Base-by-base conservation (phyloP, 2,797 vertebrate species). In the Enteromius paludinosus region DNA sequence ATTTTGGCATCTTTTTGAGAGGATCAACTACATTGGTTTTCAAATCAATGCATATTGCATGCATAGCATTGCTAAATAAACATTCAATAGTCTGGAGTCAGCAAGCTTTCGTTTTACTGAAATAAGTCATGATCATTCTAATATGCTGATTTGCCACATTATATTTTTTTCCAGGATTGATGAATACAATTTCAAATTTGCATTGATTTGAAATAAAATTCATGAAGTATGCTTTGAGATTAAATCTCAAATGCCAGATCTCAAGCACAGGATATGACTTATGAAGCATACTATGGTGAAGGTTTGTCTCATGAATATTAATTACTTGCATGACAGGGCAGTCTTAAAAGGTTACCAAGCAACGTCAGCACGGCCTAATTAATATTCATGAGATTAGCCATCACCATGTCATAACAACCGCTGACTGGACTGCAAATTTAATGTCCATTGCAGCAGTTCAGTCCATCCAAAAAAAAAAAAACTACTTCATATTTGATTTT, bases 351-450 rank as follows among this genome's bases (percentile, higher is more conserved):
- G 35, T 45, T 54, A 41, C 35, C 49, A 41, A 65, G 72, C 62
- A 82, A 56, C 23, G 38, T 64, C 70, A 64, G 56, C 28, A 20
- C 1, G n/a, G 23, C 4, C 2, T 12, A 14, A 82, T 82, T 75
- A 68, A 45, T 82, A 82, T 82, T 59, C 23, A 75, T 59, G 47
- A 76, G 72, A 56, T 25, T 65, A 64, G 33, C 43, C 59, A 52
- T 62, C 8, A 1, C 43, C 35, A 62, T 72, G 28, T 72, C 41
- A 72, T 45, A 62, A 61, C 41, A 72, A 25, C 23, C 9, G 11
- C 23, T 18, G 72, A 33, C 4, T 74, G 52, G 33, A 59, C 54
- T 43, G 49, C 52, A 25, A 41, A 41, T 41, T 9, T 25, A 73
- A 74, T 41, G 47, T 54, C 45, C 76, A 66, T 23, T 66, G 65